phyloP scores from a whole-genome alignment of 2,888 invertebrate species.

The Disparrhopalites patrizii region DNA sequence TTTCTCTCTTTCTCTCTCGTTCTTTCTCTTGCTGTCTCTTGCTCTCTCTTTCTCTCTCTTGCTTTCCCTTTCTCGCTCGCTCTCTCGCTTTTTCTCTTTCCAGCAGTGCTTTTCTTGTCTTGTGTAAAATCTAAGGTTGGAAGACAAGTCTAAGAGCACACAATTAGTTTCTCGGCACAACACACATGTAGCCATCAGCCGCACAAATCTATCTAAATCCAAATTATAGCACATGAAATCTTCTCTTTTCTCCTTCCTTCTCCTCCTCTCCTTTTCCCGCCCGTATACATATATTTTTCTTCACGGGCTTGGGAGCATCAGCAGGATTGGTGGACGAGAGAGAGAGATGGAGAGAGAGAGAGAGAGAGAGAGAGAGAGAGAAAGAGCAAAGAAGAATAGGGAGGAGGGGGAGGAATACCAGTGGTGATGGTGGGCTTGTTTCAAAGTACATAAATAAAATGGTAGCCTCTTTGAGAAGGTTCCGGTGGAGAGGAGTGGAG shows the following conservation, averaged over 20 bases:
- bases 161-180: slow-evolving; percentile 19
- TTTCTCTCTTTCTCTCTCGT: neutral
- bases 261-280: neutral
- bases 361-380: no score
- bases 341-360: no score
- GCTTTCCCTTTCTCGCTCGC: neutral
- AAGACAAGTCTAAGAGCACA: slow-evolving; percentile 8
- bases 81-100: neutral
- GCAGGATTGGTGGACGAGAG: no score
- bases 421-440: no score
- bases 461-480: no score
- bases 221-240: slow-evolving; percentile 10
- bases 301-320: no score
- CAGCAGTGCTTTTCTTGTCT: neutral
- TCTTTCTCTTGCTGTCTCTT: neutral
- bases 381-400: no score
- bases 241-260: neutral
- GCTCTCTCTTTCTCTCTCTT: neutral
- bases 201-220: slow-evolving; percentile 23
- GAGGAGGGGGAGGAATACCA: no score
- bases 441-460: no score
- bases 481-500: neutral
- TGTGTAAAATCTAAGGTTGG: neutral
- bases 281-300: no score
- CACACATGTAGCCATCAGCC: slow-evolving; percentile 23